Conservation (phyloP, 2,797 vertebrate species). For the Paguma larvata region DNA sequence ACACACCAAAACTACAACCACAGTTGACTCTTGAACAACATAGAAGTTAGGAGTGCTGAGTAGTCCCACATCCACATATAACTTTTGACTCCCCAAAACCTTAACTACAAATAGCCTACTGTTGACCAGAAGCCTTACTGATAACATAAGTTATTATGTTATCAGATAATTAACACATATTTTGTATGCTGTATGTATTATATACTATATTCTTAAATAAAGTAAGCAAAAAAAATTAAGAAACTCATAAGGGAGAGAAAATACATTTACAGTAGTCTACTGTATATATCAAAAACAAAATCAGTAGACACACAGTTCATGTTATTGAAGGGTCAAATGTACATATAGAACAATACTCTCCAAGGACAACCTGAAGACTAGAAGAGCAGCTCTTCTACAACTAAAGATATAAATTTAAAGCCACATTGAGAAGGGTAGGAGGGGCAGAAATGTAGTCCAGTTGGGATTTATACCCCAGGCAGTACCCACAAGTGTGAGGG, state of each 20-base stretch:
- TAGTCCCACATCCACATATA: not conserved
- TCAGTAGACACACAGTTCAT: not conserved
- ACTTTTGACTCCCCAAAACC: not conserved
- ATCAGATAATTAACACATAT: not conserved
- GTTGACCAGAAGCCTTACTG: not conserved
- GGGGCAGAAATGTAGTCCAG: not conserved
- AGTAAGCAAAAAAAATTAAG: not conserved
- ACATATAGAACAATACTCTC: not conserved
- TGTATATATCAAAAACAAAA: not conserved
- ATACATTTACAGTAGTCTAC: not conserved
- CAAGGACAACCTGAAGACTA: not conserved
- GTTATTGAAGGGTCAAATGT: not conserved
- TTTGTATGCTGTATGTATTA: not conserved
- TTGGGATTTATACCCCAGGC: not conserved
- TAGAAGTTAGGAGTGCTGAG: not conserved
- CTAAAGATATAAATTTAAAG: not conserved
- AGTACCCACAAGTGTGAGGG: not conserved
- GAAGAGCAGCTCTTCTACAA: not conserved
- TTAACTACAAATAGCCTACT: not conserved
- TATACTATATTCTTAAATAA: not conserved
- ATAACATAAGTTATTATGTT: not conserved
- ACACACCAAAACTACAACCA: not conserved
- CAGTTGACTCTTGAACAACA: not conserved
- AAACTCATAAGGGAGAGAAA: not conserved
- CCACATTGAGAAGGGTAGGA: not conserved